These are phyloP conservation scores for Denticeps clupeoides DNA, from an alignment of 2,797 vertebrate species.

Conservation along the genomic window DNA sequence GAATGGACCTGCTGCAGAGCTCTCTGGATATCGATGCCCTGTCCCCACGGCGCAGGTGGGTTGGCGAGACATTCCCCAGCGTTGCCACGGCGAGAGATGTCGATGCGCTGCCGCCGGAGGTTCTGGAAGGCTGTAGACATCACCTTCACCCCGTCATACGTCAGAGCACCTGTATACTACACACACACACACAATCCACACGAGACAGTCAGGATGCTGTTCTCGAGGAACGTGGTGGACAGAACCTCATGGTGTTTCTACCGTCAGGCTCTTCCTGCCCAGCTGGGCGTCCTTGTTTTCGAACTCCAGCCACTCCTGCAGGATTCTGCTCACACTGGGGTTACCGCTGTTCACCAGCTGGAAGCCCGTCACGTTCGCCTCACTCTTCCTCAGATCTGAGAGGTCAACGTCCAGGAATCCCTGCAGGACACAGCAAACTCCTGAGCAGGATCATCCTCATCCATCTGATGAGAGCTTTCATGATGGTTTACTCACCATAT, in stretches of 20 bases:
- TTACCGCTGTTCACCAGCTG: slow-evolving; percentile 91
- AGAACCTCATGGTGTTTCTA: too few species aligned
- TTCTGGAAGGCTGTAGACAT: slow-evolving; percentile 97
- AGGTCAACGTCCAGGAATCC: slow-evolving; percentile 97
- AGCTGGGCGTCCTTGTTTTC: slow-evolving; percentile 87
- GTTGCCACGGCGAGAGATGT: slow-evolving; percentile 92
- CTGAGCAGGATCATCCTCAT: too few species aligned
- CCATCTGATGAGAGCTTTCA: neutral
- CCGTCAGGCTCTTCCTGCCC: slow-evolving; percentile 83
- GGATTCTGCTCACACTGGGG: slow-evolving; percentile 67
- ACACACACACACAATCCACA: slow-evolving; percentile 20
- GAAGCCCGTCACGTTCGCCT: slow-evolving; percentile 93
- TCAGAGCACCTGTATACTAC: slow-evolving; percentile 92
- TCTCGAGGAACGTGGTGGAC: too few species aligned
- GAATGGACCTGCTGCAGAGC: slow-evolving; percentile 85
- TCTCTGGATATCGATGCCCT: slow-evolving; percentile 97
- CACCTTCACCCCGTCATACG: slow-evolving; percentile 91
- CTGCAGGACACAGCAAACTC: too few species aligned
- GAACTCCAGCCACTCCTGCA: slow-evolving; percentile 89
- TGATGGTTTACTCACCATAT: slow-evolving; percentile 73
- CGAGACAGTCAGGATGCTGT: too few species aligned
- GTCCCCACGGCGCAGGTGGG: slow-evolving; percentile 94
- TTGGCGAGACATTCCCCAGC: slow-evolving; percentile 96
- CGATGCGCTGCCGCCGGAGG: slow-evolving; percentile 85
- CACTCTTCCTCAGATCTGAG: slow-evolving; percentile 85